Base-by-base conservation (phyloP, 2,888 invertebrate genomes). In the Zygaena filipendulae region DNA sequence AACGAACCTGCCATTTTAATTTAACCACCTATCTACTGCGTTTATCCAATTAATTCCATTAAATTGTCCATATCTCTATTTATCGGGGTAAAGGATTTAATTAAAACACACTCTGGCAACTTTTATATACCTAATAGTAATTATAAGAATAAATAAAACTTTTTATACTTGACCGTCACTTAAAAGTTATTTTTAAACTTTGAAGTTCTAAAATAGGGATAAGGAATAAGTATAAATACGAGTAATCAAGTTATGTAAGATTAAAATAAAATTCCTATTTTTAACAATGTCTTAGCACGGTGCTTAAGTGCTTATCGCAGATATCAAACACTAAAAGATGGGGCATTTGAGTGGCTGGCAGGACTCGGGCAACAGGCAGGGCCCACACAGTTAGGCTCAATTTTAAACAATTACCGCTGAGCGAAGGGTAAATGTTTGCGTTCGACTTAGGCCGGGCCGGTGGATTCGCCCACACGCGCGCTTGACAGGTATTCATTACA, bases 361-460 rank as follows among this genome's bases (percentile, higher is more conserved):
- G 61, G 58, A 53, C 58, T 45, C n/a, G 43, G 57, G 60, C 66
- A 68, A 68, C 68, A 66, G 48, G 43, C 49, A 36, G 59, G 64
- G 75, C 67, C 77, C 77, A 77, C 77, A 77, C 77, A 74, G 77
- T 77, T 77, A 74, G 75, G 72, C 67, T 70, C 77, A 77, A 79
- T 79, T 79, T 79, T 77, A 75, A 77, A 79, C 79, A 79, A 79
- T 79, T 77, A 77, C 74, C 64, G 68, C 57, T 68, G 71, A 69
- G 68, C 70, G 71, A 68, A 70, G 68, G 72, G 77, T 66, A 77
- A 77, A 79, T 77, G 75, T 79, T 79, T 79, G 71, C 71, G 50
- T 77, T 74, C 74, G 74, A 72, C 69, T 74, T 74, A 71, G 71
- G 63, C 52, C 60, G 32, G 36, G 43, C 39, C 43, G 37, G 44